Evolutionary conservation across 64 coral and sea anemone genomes (phyloP), one percentile per base, ranked within the genome.

Genomic region (Acropora yongei): DNA sequence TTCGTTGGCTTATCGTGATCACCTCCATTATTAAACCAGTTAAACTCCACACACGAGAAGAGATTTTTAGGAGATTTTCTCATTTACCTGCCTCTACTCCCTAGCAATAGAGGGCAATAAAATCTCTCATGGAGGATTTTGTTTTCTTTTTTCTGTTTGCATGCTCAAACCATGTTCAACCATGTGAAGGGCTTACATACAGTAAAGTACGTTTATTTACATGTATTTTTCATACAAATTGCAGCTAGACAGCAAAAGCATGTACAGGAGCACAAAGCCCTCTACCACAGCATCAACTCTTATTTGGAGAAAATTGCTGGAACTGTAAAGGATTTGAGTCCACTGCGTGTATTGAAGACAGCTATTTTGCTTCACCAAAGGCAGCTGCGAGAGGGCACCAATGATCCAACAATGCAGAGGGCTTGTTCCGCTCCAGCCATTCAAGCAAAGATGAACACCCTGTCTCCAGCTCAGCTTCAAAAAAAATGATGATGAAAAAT

Each of bases 291-390:
- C 19, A 20, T 81, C 44, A 81, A 81, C 49, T 81, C 46, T 2
- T 81, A 81, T 81, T 81, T 47, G 14, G 44, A 81, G 51, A 48
- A 81, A 49, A 81, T 81, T 49, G 44, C 49, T 47, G 51, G 49
- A 20, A 12, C 44, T 30, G 6, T 47, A 49, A 46, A 46, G 51
- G 78, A 77, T 46, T 53, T 81, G 19, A 81, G 78, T 53, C 78
- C 78, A 81, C 19, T 81, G 49, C 14, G 12, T 9, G 78, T 81
- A 20, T 30, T 53, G n/a, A 81, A 81, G 19, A 81, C 78, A 20
- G 46, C 44, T 30, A 81, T 81, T 50, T 53, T 50, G 49, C 79
- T 81, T 12, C 79, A 81, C 49, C 79, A 81, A 81, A 47, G 49
- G 51, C 44, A 81, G 44, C 44, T 48, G 3, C 65, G 65, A 68